Conservation (phyloP, 2,888 invertebrate genomes). For the Podotricha telesiphe region DNA sequence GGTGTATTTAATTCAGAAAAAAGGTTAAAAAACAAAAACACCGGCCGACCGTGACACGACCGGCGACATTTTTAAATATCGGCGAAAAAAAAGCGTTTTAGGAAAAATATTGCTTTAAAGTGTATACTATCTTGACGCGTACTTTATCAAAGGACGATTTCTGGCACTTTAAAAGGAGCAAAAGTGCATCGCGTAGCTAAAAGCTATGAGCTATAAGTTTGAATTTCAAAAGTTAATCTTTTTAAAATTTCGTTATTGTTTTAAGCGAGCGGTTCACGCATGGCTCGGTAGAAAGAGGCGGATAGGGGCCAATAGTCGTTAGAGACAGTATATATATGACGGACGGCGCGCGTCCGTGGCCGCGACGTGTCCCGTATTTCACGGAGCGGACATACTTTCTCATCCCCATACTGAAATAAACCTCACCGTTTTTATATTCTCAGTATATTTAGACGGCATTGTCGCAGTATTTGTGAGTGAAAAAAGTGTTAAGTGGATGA, state of each 20-base stretch:
- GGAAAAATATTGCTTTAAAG: constrained; percentile 53
- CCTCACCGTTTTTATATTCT: constrained; percentile 74
- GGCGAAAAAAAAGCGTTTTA: constrained; percentile 54
- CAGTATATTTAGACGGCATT: constrained; percentile 78
- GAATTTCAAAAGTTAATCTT: constrained; percentile 55
- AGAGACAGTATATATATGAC: constrained; percentile 69
- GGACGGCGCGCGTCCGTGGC: constrained; percentile 69
- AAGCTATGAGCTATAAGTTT: constrained; percentile 60
- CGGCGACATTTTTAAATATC: constrained; percentile 76
- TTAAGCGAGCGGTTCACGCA: constrained; percentile 70
- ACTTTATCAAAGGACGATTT: constrained; percentile 53
- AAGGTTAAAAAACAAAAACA: constrained; percentile 59
- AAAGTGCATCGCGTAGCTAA: constrained; percentile 46
- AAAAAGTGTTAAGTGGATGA: constrained; percentile 83
- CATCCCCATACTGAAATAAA: constrained; percentile 78
- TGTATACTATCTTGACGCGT: constrained; percentile 49
- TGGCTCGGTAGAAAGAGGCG: constrained; percentile 58
- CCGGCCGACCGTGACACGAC: constrained; percentile 64
- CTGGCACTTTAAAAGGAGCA: constrained; percentile 47
- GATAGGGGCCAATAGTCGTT: constrained; percentile 38
- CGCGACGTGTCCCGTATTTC: constrained; percentile 74
- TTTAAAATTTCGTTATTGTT: constrained; percentile 73
- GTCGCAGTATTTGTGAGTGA: constrained; percentile 63
- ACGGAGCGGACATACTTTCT: constrained; percentile 76
- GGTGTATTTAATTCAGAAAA: constrained; percentile 63